phyloP scores from a whole-genome alignment of 2,888 invertebrate genomes.

The Noctua janthina region DNA sequence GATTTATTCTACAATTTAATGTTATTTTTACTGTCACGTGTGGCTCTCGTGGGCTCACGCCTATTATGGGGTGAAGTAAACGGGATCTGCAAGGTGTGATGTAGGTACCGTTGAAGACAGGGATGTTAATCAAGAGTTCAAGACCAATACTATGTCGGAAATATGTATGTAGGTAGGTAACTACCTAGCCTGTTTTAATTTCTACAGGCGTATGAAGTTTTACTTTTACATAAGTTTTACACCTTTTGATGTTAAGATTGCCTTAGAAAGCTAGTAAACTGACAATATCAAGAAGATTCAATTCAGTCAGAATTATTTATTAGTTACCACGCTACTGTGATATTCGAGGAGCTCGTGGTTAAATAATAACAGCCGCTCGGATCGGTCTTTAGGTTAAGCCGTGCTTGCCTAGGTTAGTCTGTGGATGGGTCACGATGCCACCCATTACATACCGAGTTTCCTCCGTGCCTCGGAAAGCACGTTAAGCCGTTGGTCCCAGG shows the following conservation, averaged over 20 bases:
- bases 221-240: not conserved
- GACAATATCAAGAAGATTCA: not conserved
- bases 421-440: too few species aligned
- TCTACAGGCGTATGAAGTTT: not conserved
- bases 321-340: not conserved
- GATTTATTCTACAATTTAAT: slow-evolving; percentile 43
- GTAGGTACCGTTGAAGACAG: slow-evolving; percentile 6
- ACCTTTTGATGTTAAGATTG: not conserved
- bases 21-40: slow-evolving; percentile 19
- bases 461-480: too few species aligned
- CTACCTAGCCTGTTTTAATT: not conserved
- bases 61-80: slow-evolving; percentile 3
- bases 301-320: not conserved
- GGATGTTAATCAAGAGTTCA: not conserved
- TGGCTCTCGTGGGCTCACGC: slow-evolving; percentile 5
- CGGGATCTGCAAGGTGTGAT: slow-evolving; percentile 42
- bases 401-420: too few species aligned
- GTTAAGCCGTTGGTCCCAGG: too few species aligned
- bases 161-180: not conserved
- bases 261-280: not conserved
- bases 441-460: too few species aligned
- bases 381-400: too few species aligned
- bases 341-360: too few species aligned
- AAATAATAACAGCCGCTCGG: too few species aligned
- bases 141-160: not conserved